phyloP scores from a whole-genome alignment of 2,888 invertebrate species.

The Chalcosyrphus nemorum region DNA sequence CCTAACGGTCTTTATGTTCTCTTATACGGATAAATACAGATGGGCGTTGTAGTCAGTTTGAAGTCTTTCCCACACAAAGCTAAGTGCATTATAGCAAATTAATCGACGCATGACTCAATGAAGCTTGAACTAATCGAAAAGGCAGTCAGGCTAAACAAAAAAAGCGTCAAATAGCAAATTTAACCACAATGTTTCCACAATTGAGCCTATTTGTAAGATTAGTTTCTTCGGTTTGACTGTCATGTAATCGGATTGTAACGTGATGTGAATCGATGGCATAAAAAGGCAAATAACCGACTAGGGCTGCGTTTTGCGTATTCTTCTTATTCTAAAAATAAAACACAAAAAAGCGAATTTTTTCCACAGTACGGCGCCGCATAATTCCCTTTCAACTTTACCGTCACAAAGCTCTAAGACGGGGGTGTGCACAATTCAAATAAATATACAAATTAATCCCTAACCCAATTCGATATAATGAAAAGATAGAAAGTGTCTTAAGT shows the following conservation, averaged over 20 bases:
- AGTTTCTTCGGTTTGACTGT: slow-evolving; percentile 24
- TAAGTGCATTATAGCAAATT: background rate
- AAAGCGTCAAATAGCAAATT: slow-evolving; percentile 1
- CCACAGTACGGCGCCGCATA: background rate
- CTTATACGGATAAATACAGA: too few species aligned
- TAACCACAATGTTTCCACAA: slow-evolving; percentile 47
- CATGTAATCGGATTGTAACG: slow-evolving; percentile 42
- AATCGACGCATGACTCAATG: slow-evolving; percentile 9
- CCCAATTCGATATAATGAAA: background rate
- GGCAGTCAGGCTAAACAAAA: background rate
- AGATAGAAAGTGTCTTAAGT: background rate
- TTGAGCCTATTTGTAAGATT: slow-evolving; percentile 58
- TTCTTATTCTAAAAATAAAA: background rate
- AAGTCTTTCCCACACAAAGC: too few species aligned
- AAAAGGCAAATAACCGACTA: slow-evolving; percentile 3
- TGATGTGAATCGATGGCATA: slow-evolving; percentile 22
- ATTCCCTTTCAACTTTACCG: slow-evolving; percentile 13
- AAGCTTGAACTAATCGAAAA: slow-evolving; percentile 38
- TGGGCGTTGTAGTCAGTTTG: too few species aligned
- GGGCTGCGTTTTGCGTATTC: background rate
- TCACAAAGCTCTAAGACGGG: background rate
- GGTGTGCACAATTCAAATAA: background rate
- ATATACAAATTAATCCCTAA: background rate
- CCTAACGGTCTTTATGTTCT: too few species aligned
- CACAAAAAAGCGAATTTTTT: background rate